These are phyloP conservation scores for Cyrtodaria siliqua DNA, from an alignment of 2,888 invertebrate species.

Conservation along the genomic window DNA sequence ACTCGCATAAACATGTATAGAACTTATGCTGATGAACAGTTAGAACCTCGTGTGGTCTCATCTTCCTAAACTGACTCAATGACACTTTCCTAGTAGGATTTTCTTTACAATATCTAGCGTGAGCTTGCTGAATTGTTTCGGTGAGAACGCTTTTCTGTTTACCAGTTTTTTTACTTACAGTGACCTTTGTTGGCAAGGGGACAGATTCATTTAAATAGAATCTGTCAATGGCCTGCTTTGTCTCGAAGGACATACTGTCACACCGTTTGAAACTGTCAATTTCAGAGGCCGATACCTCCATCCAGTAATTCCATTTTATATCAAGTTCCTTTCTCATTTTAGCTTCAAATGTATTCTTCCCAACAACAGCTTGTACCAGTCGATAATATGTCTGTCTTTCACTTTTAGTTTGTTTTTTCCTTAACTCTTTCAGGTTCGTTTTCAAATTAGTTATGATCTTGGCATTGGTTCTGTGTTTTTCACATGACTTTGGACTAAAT, in stretches of 20 bases:
- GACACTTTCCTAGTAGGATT: too few relatives aligned
- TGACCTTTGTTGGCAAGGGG: too few relatives aligned
- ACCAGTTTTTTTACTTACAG: too few relatives aligned
- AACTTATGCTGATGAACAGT: too few relatives aligned
- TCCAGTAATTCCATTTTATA: constrained; percentile 12
- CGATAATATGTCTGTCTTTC: too few relatives aligned
- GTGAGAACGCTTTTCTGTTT: too few relatives aligned
- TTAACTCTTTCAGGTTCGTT: constrained; percentile 7
- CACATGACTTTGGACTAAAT: constrained; percentile 1
- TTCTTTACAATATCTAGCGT: too few relatives aligned
- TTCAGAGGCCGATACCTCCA: constrained; percentile 4
- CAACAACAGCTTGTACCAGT: constrained; percentile 7
- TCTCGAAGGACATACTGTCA: background rate
- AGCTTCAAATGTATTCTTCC: background rate
- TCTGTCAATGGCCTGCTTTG: constrained; percentile 12
- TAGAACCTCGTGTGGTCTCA: too few relatives aligned
- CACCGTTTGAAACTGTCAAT: background rate
- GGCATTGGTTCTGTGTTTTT: background rate
- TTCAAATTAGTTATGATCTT: background rate
- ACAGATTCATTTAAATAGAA: constrained; percentile 10
- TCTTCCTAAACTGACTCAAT: too few relatives aligned
- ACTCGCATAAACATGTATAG: too few relatives aligned
- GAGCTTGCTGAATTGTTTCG: too few relatives aligned
- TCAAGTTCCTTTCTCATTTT: constrained; percentile 11
- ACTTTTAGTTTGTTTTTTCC: constrained; percentile 3